phyloP scores from a whole-genome alignment of 2,113 vertebrate species.

The Thoracochromis brauschi region DNA sequence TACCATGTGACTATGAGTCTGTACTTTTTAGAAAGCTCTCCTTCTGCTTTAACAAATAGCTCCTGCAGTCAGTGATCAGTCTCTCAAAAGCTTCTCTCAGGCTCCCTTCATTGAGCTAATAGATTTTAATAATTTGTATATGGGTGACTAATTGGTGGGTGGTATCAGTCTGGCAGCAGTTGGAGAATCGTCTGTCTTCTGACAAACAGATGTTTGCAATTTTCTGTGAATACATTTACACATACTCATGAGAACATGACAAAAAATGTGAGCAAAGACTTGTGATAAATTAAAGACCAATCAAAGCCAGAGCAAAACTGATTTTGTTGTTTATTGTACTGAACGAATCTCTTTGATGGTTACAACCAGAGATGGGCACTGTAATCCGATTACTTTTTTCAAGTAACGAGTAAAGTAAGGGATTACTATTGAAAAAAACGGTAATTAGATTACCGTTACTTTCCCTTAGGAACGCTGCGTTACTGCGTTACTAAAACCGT shows the following conservation, averaged over 20 bases:
- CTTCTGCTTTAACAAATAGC: background rate
- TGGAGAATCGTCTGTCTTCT: background rate
- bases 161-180: background rate
- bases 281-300: background rate
- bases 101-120: background rate
- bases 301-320: background rate
- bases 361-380: background rate
- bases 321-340: background rate
- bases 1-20: background rate
- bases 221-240: background rate
- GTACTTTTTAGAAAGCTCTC: background rate
- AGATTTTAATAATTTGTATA: background rate
- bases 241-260: background rate
- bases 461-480: background rate
- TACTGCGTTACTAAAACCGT: background rate
- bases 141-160: conserved; percentile 7
- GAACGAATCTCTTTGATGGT: background rate
- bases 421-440: background rate
- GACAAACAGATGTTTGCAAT: conserved; percentile 10
- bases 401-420: background rate
- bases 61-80: background rate
- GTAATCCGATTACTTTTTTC: background rate
- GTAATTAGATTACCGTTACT: background rate
- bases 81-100: background rate
- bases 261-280: background rate